phyloP scores from a whole-genome alignment of 2,113 vertebrate genomes.

The Oreocharis arfaki region DNA sequence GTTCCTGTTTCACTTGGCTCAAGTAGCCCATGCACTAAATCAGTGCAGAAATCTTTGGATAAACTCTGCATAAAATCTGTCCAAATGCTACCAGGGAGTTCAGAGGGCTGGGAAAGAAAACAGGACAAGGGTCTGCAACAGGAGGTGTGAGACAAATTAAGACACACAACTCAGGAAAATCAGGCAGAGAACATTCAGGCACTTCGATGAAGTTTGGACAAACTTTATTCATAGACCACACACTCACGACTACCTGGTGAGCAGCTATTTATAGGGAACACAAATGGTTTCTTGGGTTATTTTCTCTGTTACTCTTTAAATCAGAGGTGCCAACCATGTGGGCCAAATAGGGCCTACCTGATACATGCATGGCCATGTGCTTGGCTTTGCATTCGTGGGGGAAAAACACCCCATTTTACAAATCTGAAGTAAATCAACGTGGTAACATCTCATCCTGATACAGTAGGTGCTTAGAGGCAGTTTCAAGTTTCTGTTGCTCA shows the following conservation, averaged over 20 bases:
- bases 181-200: not conserved
- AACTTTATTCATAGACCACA: not conserved
- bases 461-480: not conserved
- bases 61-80: not conserved
- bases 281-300: not conserved
- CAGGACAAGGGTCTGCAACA: not conserved
- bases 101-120: not conserved
- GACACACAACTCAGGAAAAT: not conserved
- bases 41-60: not conserved
- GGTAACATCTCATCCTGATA: not conserved
- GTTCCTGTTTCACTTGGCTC: slow-evolving; percentile 53
- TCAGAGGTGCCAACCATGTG: not conserved
- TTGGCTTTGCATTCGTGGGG: not conserved
- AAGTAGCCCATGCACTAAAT: not conserved
- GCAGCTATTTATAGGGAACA: not conserved
- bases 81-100: not conserved
- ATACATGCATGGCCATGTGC: fast-evolving
- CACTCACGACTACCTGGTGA: not conserved
- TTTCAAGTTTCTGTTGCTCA: not conserved
- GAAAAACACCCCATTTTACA: not conserved
- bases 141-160: not conserved
- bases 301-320: slow-evolving; percentile 14
- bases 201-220: not conserved
- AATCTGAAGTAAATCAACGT: not conserved
- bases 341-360: not conserved